Conservation (phyloP, 2,888 invertebrate species). For the Catotricha subobsoleta region DNA sequence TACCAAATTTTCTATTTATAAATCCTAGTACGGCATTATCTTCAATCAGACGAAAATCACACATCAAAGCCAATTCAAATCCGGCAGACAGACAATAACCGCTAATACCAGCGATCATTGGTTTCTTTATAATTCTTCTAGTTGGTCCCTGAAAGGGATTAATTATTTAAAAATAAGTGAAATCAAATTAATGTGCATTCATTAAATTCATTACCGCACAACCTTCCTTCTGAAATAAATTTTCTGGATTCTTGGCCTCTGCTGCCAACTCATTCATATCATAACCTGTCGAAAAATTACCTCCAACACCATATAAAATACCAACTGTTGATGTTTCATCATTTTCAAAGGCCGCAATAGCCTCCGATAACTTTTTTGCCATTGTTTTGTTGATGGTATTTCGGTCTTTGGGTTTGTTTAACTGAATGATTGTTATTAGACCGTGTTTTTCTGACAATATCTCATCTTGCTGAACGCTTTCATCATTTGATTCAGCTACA, state of each 20-base stretch:
- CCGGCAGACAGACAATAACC: slow-evolving; percentile 87
- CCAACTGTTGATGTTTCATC: slow-evolving; percentile 51
- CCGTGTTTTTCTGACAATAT: slow-evolving; percentile 50
- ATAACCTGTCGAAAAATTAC: slow-evolving; percentile 83
- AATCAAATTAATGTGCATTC: too few relatives aligned
- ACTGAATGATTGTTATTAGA: slow-evolving; percentile 58
- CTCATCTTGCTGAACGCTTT: slow-evolving; percentile 26
- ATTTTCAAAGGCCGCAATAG: slow-evolving; percentile 61
- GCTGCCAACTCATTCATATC: slow-evolving; percentile 53
- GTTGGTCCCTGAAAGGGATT: slow-evolving; percentile 49
- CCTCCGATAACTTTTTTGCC: slow-evolving; percentile 45
- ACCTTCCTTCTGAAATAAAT: slow-evolving; percentile 32
- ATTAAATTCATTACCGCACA: slow-evolving; percentile 19
- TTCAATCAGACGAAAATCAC: slow-evolving; percentile 78
- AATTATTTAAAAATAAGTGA: too few relatives aligned
- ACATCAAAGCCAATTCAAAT: slow-evolving; percentile 76
- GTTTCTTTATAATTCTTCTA: slow-evolving; percentile 57
- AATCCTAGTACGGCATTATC: slow-evolving; percentile 68
- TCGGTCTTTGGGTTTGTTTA: slow-evolving; percentile 65
- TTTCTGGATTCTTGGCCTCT: slow-evolving; percentile 21
- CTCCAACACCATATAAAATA: slow-evolving; percentile 79
- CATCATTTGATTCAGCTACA: too few relatives aligned
- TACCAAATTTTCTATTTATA: slow-evolving; percentile 71
- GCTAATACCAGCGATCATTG: slow-evolving; percentile 73
- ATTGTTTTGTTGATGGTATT: slow-evolving; percentile 66